These are phyloP conservation scores for Zaprionus taronus DNA, from an alignment of 1,140 invertebrate species.

Conservation along the genomic window DNA sequence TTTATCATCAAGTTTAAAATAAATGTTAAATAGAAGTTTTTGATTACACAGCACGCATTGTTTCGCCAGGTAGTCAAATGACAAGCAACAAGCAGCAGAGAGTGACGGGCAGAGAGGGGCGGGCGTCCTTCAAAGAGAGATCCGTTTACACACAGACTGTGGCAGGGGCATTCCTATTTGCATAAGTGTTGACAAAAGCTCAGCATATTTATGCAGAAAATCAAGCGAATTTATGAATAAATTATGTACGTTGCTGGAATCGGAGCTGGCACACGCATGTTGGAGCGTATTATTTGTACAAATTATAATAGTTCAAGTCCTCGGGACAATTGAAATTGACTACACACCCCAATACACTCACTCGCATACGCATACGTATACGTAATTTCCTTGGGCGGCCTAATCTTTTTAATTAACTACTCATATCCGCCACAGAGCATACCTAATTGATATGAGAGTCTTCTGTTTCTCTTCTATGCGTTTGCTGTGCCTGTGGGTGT, in stretches of 20 bases:
- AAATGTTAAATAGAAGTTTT: conserved; percentile 80
- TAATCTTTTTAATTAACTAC: conserved; percentile 83
- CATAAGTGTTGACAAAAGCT: conserved; percentile 60
- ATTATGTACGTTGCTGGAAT: conserved; percentile 20
- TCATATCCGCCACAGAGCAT: conserved; percentile 76
- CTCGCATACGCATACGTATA: conserved; percentile 29
- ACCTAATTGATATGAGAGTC: conserved; percentile 70
- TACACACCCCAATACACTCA: background rate
- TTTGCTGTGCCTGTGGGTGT: background rate
- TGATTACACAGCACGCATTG: conserved; percentile 70
- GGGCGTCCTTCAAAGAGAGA: background rate
- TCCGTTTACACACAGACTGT: conserved; percentile 8
- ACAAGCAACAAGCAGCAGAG: conserved; percentile 19
- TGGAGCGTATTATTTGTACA: conserved; percentile 7
- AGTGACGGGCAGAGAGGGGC: background rate
- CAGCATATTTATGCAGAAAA: conserved; percentile 61
- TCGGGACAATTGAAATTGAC: conserved; percentile 25
- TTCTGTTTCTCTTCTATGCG: conserved; percentile 6
- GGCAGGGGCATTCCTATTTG: conserved; percentile 38
- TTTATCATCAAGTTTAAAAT: conserved; percentile 76
- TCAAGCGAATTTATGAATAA: conserved; percentile 51
- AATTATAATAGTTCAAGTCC: conserved; percentile 19
- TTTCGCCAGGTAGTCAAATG: conserved; percentile 54
- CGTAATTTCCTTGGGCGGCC: conserved; percentile 45
- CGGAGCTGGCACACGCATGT: background rate